A percentile compares a stretch with the other conserved stretches of the same genome.
These are phyloP conservation scores for Serrognathus titanus DNA, from an alignment of 2,888 invertebrate species.

Conservation along the genomic window DNA sequence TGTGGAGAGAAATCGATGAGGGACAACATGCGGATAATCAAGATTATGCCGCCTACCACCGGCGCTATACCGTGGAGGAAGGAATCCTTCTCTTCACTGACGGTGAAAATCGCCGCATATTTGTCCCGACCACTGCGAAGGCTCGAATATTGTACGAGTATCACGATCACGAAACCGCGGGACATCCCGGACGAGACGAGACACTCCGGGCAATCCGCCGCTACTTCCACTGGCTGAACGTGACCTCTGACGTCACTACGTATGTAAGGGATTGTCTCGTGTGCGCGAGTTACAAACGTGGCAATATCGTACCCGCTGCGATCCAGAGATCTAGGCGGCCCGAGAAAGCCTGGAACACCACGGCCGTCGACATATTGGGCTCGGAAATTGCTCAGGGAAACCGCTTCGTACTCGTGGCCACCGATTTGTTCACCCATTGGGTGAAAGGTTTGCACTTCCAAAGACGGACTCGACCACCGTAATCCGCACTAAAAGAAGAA, in stretches of 20 bases:
- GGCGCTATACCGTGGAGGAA: too few relatives aligned
- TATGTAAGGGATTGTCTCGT: conserved; percentile 19
- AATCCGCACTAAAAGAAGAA: conserved; percentile 11
- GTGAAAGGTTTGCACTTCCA: conserved; percentile 23
- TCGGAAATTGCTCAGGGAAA: conserved; percentile 12
- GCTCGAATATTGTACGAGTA: too few relatives aligned
- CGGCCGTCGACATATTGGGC: conserved; percentile 17
- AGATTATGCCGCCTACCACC: too few relatives aligned
- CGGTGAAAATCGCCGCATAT: too few relatives aligned
- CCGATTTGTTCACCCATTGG: conserved; percentile 28
- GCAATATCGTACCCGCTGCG: conserved; percentile 8
- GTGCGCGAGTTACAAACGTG: conserved; percentile 9
- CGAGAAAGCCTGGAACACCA: conserved; percentile 5
- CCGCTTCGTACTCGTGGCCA: conserved; percentile 22
- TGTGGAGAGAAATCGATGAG: neutral
- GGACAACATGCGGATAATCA: too few relatives aligned
- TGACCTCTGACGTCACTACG: neutral
- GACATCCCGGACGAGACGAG: too few relatives aligned
- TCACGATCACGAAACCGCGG: too few relatives aligned
- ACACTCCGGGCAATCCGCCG: too few relatives aligned
- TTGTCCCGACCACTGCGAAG: too few relatives aligned
- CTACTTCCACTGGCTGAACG: too few relatives aligned
- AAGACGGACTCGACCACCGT: conserved; percentile 3
- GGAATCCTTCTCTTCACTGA: too few relatives aligned
- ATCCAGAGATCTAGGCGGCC: conserved; percentile 11